phyloP scores from a whole-genome alignment of 2,888 invertebrate species.

The Ophion obscuratus region DNA sequence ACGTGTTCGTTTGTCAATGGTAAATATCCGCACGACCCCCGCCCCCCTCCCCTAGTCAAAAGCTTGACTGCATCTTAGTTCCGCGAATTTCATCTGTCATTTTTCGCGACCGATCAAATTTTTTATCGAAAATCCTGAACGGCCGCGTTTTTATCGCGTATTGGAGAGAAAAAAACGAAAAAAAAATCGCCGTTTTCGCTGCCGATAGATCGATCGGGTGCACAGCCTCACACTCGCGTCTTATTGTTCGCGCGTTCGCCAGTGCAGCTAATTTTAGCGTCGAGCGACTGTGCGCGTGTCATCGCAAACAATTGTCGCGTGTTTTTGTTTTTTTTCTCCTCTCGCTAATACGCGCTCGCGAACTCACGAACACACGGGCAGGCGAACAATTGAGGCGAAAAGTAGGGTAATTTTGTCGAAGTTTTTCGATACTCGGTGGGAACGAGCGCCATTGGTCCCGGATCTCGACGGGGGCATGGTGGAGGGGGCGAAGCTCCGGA shows the following conservation, averaged over 20 bases:
- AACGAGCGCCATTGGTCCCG: slow-evolving; percentile 36
- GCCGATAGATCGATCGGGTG: neutral
- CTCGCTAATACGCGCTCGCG: neutral
- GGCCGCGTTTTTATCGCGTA: neutral
- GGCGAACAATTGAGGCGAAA: slow-evolving; percentile 15
- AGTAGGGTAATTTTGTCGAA: neutral
- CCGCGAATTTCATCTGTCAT: neutral
- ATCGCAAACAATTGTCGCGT: neutral
- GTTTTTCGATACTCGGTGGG: neutral
- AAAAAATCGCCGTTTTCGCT: neutral
- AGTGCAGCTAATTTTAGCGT: slow-evolving; percentile 20
- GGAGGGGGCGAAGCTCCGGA: slow-evolving; percentile 15
- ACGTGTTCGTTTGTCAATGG: slow-evolving; percentile 4
- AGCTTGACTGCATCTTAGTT: neutral
- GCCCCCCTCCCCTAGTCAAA: neutral
- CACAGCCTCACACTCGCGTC: neutral
- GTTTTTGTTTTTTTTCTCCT: neutral
- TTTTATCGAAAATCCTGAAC: neutral
- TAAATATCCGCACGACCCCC: neutral
- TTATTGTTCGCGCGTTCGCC: neutral
- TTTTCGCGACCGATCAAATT: neutral
- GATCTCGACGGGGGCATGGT: neutral
- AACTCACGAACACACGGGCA: neutral
- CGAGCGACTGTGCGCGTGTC: slow-evolving; percentile 1
- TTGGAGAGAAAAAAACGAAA: neutral